Evolutionary conservation across 1,140 invertebrate genomes (phyloP), one percentile per base, ranked within the genome.

Genomic region (Bilobella aurantiaca): DNA sequence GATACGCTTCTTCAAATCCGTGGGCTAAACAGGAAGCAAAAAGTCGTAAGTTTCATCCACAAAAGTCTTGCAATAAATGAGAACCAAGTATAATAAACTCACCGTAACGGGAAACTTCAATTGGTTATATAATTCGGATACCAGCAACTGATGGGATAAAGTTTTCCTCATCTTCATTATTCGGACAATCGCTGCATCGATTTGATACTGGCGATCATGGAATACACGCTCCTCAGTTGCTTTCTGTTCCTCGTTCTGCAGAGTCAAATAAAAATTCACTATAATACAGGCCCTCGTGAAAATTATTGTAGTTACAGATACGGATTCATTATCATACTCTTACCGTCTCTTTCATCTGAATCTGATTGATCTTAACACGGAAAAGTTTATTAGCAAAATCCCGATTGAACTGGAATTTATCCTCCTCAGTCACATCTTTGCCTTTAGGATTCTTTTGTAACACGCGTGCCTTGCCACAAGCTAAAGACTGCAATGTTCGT

Each of bases 121-220:
- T 78, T 98, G 96, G 80, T 96, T 91, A 77, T 93, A 97, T 8
- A 99, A 83, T 82, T 99, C 96, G 65, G 90, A 91, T 73, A 99
- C 94, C 60, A 99, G 86, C 69, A 96, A 82, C 81, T 94, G 96
- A 81, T 99, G 96, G 69, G 87, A 89, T 5, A 99, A 80, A 3
- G 89, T 89, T 81, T 98, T 98, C 28, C 96, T 82, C 86, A 96
- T 98, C 82, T 99, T 99, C 96, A 99, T 99, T 74, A 98, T 98
- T 71, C 96, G 85, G 12, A 99, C 96, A 76, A 99, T 94, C 62
- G 96, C 96, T 67, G 96, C 96, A 82, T 99, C 96, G 74, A 99
- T 98, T 83, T 98, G 94, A 80, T 98, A 98, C 78, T 98, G 96
- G 58, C 96, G 83, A 82, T 99, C 96, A 78, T 98, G 94, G 81